Base-by-base conservation (phyloP, 2,797 vertebrate genomes). In the Stomatorhinus walkeri region DNA sequence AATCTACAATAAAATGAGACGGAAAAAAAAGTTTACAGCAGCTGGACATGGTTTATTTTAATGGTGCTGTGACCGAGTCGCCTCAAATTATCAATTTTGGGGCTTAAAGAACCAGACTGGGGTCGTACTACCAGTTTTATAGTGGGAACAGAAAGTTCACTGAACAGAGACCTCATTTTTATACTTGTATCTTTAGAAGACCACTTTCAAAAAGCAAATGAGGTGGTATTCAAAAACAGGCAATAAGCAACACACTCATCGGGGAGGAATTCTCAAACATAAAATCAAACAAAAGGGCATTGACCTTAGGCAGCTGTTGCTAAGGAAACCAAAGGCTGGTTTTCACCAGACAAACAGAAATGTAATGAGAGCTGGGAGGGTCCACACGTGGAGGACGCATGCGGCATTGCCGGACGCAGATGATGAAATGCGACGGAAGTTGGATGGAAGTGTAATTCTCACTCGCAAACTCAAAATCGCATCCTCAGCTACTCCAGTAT, bases 401-500 rank as follows among this genome's bases (percentile, higher is more conserved):
- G 19, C 32, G 16, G 84, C 84, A 16, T 6, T 83, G 48, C 76
- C n/a, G 43, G 54, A 56, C 2, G n/a, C 19, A 36, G 22, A 43
- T 36, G 24, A 84, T 3, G 22, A 85, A 54, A 32, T 24, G 54
- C 24, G 32, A 85, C 24, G 1, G 24, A 32, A 24, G 87, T 61
- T 83, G 14, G 46, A 68, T 48, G 84, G 24, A 89, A 90, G 76
- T 86, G 87, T 79, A 87, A 59, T 83, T 22, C 48, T 85, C 87
- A 52, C 89, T 76, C 43, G 14, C 88, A 88, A 19, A 43, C 90
- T 22, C 89, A 1, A 32, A 59, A 85, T 51, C 52, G 86, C 90
- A 76, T 88, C 89, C 72, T 49, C 64, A 88, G 90, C 89, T 90
- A 79, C 87, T 72, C 90, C 90, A 56, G 89, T 89, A 89, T 91